Evolutionary conservation across 2,888 invertebrate genomes (phyloP), one percentile per base, ranked within the genome.

Genomic region (Parascotia fuliginaria): DNA sequence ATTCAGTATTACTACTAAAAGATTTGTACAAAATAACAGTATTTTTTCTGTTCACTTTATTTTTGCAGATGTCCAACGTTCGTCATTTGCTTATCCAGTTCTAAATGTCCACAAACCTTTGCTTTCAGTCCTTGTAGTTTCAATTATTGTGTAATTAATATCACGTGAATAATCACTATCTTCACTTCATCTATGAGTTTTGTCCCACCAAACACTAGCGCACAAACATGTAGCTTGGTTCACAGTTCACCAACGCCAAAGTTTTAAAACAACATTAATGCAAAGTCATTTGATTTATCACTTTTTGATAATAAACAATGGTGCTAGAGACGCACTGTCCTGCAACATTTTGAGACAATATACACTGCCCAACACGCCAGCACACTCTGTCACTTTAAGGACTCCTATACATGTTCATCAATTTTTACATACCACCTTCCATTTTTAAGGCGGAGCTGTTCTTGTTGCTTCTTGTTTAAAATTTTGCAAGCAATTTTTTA

Each of bases 361-460:
- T 90, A 88, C 90, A 89, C 92, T 85, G 89, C 82, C 86, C 91
- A 79, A 84, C 91, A 85, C 85, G 88, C 90, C 88, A 89, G 89
- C 90, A 85, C 85, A 87, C 90, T 92, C 90, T 92, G 91, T 90
- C 92, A 92, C 89, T 90, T 86, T 91, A 91, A 91, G 89, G 89
- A 91, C 90, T 90, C 81, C 89, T 89, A 92, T 91, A 91, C 89
- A 89, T 91, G 91, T 92, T 91, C 90, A 92, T 92, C 86, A 92
- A 92, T 92, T 92, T 92, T 92, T 92, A 92, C 91, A 92, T 91
- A 90, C 92, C 91, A 92, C 91, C 92, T 92, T 91, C 92, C 91
- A 92, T 91, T 92, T 92, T 92, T 92, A 90, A 92, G 92, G 92
- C 90, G 92, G 92, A 89, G 91, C 89, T 91, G 88, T 84, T 87